Conservation (phyloP, 2,888 invertebrate species). For the Ecliptopera silaceata region DNA sequence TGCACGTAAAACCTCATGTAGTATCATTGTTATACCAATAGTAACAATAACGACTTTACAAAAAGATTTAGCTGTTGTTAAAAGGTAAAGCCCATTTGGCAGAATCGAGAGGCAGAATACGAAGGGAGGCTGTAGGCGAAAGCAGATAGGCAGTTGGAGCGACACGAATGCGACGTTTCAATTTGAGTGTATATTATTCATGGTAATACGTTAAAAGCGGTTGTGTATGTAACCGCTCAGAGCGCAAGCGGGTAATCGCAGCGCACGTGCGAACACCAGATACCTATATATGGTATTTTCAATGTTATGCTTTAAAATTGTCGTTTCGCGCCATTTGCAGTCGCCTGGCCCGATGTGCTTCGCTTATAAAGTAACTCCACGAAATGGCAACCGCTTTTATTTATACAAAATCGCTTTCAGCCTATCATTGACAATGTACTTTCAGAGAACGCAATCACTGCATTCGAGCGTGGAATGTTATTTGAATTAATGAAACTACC, state of each 20-base stretch:
- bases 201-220: conserved; percentile 82
- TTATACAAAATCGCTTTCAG: conserved; percentile 52
- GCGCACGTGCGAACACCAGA: conserved; percentile 72
- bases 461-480: conserved; percentile 35
- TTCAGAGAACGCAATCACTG: conserved; percentile 38
- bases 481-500: conserved; percentile 50
- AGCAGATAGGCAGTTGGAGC: conserved; percentile 73
- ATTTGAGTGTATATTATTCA: conserved; percentile 82
- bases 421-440: conserved; percentile 50
- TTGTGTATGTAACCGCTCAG: conserved; percentile 59
- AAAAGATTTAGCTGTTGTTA: conserved; percentile 60
- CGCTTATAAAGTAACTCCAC: conserved; percentile 74
- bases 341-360: conserved; percentile 65
- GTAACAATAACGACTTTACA: conserved; percentile 45
- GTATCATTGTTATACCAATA: conserved; percentile 41
- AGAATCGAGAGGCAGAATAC: conserved; percentile 66
- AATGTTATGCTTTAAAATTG: conserved; percentile 80
- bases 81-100: conserved; percentile 74
- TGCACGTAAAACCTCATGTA: no score
- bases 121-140: conserved; percentile 58
- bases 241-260: conserved; percentile 71
- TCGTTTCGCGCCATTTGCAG: conserved; percentile 79
- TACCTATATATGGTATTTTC: conserved; percentile 66
- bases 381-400: conserved; percentile 65
- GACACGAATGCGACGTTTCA: conserved; percentile 81